Base-by-base conservation (phyloP, 2,113 vertebrate genomes). In the Leuciscus idus region DNA sequence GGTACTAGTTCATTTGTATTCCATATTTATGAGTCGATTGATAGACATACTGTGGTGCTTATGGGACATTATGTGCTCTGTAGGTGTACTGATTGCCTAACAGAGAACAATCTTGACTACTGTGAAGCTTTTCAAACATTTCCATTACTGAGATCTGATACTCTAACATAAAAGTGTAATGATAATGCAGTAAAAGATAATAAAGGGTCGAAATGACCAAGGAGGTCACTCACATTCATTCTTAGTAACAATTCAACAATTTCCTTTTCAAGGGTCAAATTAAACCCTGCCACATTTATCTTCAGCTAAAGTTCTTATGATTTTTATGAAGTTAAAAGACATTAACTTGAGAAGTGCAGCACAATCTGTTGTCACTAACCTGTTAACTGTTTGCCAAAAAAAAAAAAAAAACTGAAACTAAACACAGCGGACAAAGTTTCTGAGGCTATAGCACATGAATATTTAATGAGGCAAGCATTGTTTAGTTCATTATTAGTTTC, bases 11-110 rank as follows among this genome's bases (percentile, higher is more conserved):
- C 4, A 30, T 30, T 30, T 46, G n/a, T 39, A 36, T 46, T 62
- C 33, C 77, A 80, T 43, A 80, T 80, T 80, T 26, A 77, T 52
- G 74, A 76, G 74, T 33, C 28, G 4, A 77, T 77, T 77, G 48
- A 55, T 15, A 30, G 15, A 52, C 21, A 30, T 76, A 30, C 15
- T 30, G 74, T 28, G 43, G 43, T 77, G 52, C 75, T 77, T 55
- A 77, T 77, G 28, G 75, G 75, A 55, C 75, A 75, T 50, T 28
- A 48, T 75, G 73, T 28, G n/a, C 72, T 50, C n/a, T 75, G 72
- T 26, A 50, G 39, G 72, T 48, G 73, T n/a, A 75, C 13, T 28
- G n/a, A 75, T 75, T 50, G 73, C 72, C 72, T 26, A 7, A 15
- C 23, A 46, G 39, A 74, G 72, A 74, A 74, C 11, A 15, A 46